phyloP scores from a whole-genome alignment of 2,113 vertebrate genomes.

The Alaudala cheleensis region DNA sequence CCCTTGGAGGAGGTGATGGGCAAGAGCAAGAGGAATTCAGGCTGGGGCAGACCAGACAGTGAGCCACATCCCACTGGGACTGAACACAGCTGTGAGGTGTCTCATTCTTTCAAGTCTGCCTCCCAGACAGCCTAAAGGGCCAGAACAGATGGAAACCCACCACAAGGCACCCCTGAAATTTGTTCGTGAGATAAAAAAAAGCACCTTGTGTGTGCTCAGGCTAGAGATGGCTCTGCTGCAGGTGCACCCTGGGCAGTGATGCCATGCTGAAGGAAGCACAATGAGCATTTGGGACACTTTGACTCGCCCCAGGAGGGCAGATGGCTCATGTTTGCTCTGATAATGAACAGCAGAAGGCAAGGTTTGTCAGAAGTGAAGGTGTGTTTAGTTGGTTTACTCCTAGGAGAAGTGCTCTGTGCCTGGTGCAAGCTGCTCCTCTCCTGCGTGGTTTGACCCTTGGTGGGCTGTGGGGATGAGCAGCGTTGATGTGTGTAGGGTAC shows the following conservation, averaged over 20 bases:
- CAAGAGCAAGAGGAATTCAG: neutral
- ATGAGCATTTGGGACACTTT: too few species aligned
- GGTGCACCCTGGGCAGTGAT: neutral
- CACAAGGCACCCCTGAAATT: neutral
- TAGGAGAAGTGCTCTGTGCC: neutral
- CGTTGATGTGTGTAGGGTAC: rapidly evolving
- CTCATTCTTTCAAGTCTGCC: neutral
- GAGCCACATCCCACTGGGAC: rapidly evolving
- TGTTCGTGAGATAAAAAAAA: neutral
- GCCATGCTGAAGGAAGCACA: rapidly evolving
- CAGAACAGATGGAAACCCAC: neutral
- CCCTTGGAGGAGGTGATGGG: neutral
- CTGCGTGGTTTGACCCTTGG: rapidly evolving
- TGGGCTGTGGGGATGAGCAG: rapidly evolving
- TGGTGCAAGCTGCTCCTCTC: neutral
- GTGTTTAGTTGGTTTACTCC: neutral
- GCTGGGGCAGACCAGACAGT: neutral
- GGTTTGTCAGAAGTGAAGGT: neutral
- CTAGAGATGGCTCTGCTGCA: neutral
- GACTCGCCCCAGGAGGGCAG: neutral
- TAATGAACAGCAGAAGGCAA: neutral
- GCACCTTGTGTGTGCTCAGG: neutral
- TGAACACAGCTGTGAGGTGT: rapidly evolving
- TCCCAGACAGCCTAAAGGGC: neutral
- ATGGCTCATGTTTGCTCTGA: neutral